Base-by-base conservation (phyloP, 2,113 vertebrate genomes). In the Passer domesticus region DNA sequence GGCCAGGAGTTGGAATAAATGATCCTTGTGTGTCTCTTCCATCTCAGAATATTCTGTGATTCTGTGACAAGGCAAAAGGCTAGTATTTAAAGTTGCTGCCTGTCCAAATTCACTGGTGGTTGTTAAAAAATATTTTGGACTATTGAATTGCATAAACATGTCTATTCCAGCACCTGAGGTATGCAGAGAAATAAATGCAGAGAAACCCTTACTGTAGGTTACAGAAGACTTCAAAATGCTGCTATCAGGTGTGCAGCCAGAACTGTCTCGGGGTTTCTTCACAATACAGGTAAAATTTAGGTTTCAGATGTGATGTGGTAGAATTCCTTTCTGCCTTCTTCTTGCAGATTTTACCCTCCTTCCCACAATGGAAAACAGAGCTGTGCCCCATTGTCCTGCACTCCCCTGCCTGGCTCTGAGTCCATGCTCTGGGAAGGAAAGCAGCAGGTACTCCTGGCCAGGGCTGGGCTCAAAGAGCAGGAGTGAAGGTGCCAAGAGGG, bases 341-440 rank as follows among this genome's bases (percentile, higher is more conserved):
- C 18, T 50, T 67, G 55, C 46, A 80, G 37, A 25, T 39, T 35
- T 15, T 62, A 15, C 30, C 27, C 6, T 49, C 8, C 24, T 35
- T 13, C 30, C 28, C 28, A 37, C 11, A 43, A 33, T 30, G 56
- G 43, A 33, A 64, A 64, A 23, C 4, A n/a, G 43, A 17, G 35
- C 15, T 33, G 44, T 56, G 9, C 18, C 44, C 16, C 30, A 33
- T 21, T 2, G 1, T 27, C 58, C 12, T 53, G 24, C 18, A 10
- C 37, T 69, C 20, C 2, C 16, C 22, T n/a, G 11, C 28, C 81
- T 33, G 55, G 7, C 0, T 1, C 47, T 0, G 1, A 31, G 25
- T 11, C 25, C 0, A 0, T 30, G 35, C 39, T 43, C 44, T 30
- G 52, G 15, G 47, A 37, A 59, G 37, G 17, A 62, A n/a, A 58